Base-by-base conservation (phyloP, 2,888 invertebrate genomes). In the Choreutis nemorana region DNA sequence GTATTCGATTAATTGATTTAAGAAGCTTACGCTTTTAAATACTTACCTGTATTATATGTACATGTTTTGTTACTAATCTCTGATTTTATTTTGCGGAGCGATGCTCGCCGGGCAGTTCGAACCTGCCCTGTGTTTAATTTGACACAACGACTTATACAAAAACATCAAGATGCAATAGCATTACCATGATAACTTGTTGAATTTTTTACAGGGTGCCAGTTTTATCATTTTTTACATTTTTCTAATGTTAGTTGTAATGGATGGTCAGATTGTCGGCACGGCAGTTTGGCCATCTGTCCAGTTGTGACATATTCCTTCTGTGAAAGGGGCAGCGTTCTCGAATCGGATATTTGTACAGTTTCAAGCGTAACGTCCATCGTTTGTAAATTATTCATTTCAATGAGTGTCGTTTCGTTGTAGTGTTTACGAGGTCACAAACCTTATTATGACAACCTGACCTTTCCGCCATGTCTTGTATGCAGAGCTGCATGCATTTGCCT, bases 261-360 rank as follows among this genome's bases (percentile, higher is more conserved):
- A 61, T 78, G 73, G 75, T 60, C 75, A 72, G 65, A 72, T 63
- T 75, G 68, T 63, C 54, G 44, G 30, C 43, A 41, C 44, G 72
- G 75, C 73, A 72, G 63, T 77, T 70, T 75, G 77, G 73, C 77
- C 77, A 75, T 73, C 70, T 56, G 58, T 66, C 78, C 78, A 85
- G 84, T 85, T 87, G 88, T 89, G 89, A 88, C 89, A 89, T 86
- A 88, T 89, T 89, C 84, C 75, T 78, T 86, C 86, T 89, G 88
- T 89, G 89, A 87, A 87, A 88, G 89, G 89, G 89, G 88, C 87
- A 84, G 84, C 87, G 87, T 87, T 86, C 85, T 83, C 82, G 66
- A 72, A 64, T 66, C 58, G 61, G 64, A 67, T 61, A 63, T 60
- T 72, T 73, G 73, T 75, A 73, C 71, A 75, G 72, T 62, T 55